Percentiles rank a stretch among this genome's conserved stretches.
Evolutionary conservation across 2,888 invertebrate genomes (phyloP).

Genomic region (Mythimna pallens): DNA sequence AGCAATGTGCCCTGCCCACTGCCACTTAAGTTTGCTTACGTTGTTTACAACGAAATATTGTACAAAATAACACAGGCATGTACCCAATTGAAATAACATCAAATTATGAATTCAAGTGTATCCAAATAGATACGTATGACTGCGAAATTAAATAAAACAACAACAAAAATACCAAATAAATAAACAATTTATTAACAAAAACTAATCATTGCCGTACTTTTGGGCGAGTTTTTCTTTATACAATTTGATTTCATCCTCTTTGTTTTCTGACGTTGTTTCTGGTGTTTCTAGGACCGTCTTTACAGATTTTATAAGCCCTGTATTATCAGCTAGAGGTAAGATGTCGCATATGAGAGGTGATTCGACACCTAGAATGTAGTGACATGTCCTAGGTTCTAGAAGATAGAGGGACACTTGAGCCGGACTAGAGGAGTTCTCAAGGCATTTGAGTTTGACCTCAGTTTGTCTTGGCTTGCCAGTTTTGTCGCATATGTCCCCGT

Average conservation of each 20-base stretch:
- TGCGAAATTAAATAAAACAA: constrained; percentile 19
- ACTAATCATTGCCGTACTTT: constrained; percentile 79
- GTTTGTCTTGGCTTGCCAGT: constrained; percentile 95
- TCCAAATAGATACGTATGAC: too few species aligned
- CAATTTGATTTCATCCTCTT: constrained; percentile 68
- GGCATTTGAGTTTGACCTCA: constrained; percentile 96
- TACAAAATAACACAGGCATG: too few species aligned
- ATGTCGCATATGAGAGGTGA: constrained; percentile 97
- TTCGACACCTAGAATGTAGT: constrained; percentile 98
- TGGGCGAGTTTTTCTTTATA: constrained; percentile 67
- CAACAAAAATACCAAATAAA: constrained; percentile 39
- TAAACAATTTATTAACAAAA: constrained; percentile 58
- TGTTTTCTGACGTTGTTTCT: constrained; percentile 62
- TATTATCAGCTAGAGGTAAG: constrained; percentile 94
- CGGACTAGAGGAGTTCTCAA: constrained; percentile 93
- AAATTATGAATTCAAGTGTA: too few species aligned
- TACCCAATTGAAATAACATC: too few species aligned
- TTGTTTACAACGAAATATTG: too few species aligned
- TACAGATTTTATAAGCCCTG: constrained; percentile 91
- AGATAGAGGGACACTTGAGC: constrained; percentile 97
- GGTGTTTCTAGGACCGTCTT: constrained; percentile 65
- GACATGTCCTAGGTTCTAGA: constrained; percentile 97
- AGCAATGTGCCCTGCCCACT: too few species aligned
- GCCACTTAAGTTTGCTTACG: too few species aligned
- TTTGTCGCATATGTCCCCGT: constrained; percentile 96